A percentile compares a stretch with the other conserved stretches of the same genome.
Evolutionary conservation across 2,113 vertebrate species (phyloP).

Genomic region (Percina caprodes): DNA sequence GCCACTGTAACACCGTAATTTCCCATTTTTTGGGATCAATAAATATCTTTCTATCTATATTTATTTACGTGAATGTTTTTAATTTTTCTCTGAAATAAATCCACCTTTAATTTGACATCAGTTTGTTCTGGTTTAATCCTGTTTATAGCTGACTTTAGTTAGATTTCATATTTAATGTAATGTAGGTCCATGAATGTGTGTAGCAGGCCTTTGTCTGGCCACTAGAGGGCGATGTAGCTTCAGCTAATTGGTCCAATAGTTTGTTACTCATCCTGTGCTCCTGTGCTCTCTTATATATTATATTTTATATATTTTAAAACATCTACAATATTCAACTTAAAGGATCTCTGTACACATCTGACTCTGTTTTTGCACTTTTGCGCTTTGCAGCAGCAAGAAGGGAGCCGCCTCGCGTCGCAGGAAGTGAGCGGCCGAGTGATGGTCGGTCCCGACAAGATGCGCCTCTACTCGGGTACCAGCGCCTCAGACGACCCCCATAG

Average conservation of each 20-base stretch:
- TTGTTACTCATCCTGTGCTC: not conserved
- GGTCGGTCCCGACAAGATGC: constrained; percentile 22
- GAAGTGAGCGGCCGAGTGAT: constrained; percentile 85
- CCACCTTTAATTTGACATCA: not conserved
- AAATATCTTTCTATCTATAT: no score
- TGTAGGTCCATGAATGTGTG: not conserved
- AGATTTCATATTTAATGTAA: not conserved
- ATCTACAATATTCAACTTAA: not conserved
- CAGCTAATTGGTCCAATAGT: not conserved
- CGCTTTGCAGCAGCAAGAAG: constrained; percentile 94
- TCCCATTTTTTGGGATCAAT: no score
- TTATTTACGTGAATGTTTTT: not conserved
- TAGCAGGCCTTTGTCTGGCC: not conserved
- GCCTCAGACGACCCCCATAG: not conserved
- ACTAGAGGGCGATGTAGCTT: constrained; percentile 2
- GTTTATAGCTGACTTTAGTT: not conserved
- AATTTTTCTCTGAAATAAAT: not conserved
- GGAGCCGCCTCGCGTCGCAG: constrained; percentile 92
- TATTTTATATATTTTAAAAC: not conserved
- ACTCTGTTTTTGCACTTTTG: constrained; percentile 48
- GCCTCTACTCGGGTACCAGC: constrained; percentile 3
- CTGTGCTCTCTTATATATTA: not conserved
- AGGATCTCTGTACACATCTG: constrained; percentile 3
- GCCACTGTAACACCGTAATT: no score
- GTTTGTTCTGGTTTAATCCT: not conserved